These are phyloP conservation scores for Eurystomus gularis DNA, from an alignment of 2,113 vertebrate species.

Conservation along the genomic window DNA sequence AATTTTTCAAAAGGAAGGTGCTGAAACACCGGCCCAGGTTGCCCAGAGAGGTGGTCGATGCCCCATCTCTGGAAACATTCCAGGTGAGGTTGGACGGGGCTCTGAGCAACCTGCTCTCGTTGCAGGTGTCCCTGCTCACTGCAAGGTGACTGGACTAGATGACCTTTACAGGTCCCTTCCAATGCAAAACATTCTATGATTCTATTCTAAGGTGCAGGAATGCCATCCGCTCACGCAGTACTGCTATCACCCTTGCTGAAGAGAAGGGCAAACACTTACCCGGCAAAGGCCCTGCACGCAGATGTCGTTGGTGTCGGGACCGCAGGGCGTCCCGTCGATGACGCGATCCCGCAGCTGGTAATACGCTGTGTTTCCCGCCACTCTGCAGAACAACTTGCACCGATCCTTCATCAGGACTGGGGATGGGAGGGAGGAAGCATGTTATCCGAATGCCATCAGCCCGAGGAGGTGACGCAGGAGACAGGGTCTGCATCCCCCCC, in stretches of 20 bases:
- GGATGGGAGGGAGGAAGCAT: background rate
- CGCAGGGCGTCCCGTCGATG: slow-evolving; percentile 93
- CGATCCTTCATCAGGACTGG: slow-evolving; percentile 97
- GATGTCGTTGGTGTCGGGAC: slow-evolving; percentile 95
- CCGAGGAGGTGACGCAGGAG: fast-evolving
- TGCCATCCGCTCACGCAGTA: fast-evolving
- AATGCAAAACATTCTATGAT: background rate
- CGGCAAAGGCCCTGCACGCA: slow-evolving; percentile 97
- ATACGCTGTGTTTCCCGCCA: slow-evolving; percentile 92
- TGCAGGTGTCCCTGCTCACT: background rate
- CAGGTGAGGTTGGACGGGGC: background rate
- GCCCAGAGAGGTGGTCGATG: background rate
- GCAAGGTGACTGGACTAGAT: background rate
- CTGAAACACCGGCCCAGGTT: background rate
- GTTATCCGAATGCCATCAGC: background rate
- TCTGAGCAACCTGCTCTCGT: background rate
- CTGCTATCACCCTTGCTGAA: background rate
- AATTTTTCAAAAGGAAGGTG: background rate
- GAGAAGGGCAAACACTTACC: slow-evolving; percentile 69
- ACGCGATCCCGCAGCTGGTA: slow-evolving; percentile 98
- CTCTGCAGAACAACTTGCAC: slow-evolving; percentile 97
- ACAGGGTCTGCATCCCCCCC: background rate
- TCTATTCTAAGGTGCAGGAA: background rate
- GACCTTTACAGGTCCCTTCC: background rate
- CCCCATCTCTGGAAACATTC: background rate